These are phyloP conservation scores for Myotis lucifugus DNA, from an alignment of 2,113 vertebrate species.

Conservation along the genomic window DNA sequence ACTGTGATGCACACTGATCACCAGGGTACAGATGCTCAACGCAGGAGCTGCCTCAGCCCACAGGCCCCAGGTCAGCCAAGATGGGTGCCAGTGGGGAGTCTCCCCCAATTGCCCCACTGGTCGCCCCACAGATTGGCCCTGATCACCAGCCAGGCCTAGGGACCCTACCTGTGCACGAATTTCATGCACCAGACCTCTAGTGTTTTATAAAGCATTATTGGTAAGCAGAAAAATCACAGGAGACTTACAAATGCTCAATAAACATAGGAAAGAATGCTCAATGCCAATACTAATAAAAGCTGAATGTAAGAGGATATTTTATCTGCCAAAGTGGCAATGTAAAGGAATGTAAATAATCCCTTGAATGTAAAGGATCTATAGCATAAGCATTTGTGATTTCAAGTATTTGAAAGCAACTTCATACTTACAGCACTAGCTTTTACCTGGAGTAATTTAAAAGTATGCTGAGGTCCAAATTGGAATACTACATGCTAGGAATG, in stretches of 20 bases:
- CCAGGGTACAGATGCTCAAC: too few relatives aligned
- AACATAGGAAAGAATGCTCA: background rate
- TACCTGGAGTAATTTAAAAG: constrained; percentile 51
- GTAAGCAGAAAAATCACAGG: constrained; percentile 40
- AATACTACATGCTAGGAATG: constrained; percentile 43
- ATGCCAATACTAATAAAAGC: constrained; percentile 24
- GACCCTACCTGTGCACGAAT: too few relatives aligned
- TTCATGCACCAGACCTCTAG: too few relatives aligned
- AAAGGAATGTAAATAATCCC: background rate
- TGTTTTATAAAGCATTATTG: constrained; percentile 39
- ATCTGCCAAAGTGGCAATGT: background rate
- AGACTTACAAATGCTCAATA: constrained; percentile 39
- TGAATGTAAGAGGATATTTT: background rate
- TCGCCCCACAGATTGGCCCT: too few relatives aligned
- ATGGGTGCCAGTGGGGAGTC: too few relatives aligned
- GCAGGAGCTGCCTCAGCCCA: too few relatives aligned
- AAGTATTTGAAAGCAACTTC: constrained; percentile 50
- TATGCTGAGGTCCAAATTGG: constrained; percentile 41
- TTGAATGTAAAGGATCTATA: constrained; percentile 12
- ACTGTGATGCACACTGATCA: too few relatives aligned
- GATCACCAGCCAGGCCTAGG: too few relatives aligned
- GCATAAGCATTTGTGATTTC: constrained; percentile 24
- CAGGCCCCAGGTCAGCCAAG: too few relatives aligned
- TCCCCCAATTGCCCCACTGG: too few relatives aligned
- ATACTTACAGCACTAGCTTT: background rate